Conservation (phyloP, 1,140 invertebrate species). For the Acromyrmex heyeri region DNA sequence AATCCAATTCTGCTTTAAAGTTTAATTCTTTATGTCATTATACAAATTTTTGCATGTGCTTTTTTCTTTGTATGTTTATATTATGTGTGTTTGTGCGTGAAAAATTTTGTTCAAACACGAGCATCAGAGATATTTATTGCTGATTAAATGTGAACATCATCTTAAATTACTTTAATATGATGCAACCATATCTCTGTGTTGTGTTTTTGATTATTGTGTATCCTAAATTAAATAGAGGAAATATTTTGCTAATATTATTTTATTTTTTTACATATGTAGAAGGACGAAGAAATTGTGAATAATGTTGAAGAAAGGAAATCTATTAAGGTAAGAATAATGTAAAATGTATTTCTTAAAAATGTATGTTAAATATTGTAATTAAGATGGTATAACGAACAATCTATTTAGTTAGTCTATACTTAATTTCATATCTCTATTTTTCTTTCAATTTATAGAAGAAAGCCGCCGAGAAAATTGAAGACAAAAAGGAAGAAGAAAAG, state of each 20-base stretch:
- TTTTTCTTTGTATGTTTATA: not conserved
- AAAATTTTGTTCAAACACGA: not conserved
- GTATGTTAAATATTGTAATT: conserved; percentile 15
- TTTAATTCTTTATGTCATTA: not conserved
- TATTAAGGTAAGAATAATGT: conserved; percentile 77
- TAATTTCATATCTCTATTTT: conserved; percentile 22
- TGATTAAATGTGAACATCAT: not conserved
- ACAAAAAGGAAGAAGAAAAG: conserved; percentile 82
- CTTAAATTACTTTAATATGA: not conserved
- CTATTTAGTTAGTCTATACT: not conserved
- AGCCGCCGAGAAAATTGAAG: conserved; percentile 78
- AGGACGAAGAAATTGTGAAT: conserved; percentile 85
- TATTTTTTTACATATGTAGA: conserved; percentile 79
- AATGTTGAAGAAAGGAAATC: conserved; percentile 85
- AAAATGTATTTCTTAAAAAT: conserved; percentile 31
- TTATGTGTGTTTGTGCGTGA: conserved; percentile 4
- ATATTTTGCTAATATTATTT: conserved; percentile 51
- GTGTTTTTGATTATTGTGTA: not conserved
- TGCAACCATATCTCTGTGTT: not conserved
- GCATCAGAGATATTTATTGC: not conserved
- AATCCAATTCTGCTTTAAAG: not conserved
- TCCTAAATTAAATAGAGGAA: not conserved
- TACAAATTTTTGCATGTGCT: not conserved
- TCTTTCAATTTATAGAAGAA: conserved; percentile 78
- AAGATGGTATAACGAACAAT: not conserved